Percentiles rank a stretch among this genome's conserved stretches.
These are phyloP conservation scores for Myotis planiceps DNA, from an alignment of 2,797 vertebrate genomes.

Conservation along the genomic window DNA sequence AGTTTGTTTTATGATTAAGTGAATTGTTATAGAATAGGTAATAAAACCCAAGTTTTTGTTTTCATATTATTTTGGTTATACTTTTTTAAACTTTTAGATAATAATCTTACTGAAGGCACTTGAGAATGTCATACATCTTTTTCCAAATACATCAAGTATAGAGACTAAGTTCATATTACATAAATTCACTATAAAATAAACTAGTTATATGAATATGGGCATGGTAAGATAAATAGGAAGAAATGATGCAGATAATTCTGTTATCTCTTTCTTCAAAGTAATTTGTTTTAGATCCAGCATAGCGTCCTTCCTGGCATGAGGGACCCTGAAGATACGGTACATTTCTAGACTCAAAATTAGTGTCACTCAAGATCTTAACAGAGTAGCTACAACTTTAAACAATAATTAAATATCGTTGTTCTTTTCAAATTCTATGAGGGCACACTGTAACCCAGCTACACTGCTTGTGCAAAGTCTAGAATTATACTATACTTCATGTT, in stretches of 20 bases:
- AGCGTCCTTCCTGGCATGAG: slow-evolving; percentile 21
- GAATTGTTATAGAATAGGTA: not conserved
- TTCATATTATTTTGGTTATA: not conserved
- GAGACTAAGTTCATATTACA: slow-evolving; percentile 11
- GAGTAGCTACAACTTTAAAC: slow-evolving; percentile 27
- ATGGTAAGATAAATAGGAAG: slow-evolving; percentile 24
- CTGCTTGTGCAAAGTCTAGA: not conserved
- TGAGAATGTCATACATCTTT: slow-evolving; percentile 11
- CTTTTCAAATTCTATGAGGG: not conserved
- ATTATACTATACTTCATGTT: not conserved
- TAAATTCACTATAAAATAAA: slow-evolving; percentile 25
- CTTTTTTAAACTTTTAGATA: slow-evolving; percentile 42
- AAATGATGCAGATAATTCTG: not conserved
- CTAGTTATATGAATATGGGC: not conserved
- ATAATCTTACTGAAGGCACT: slow-evolving; percentile 19
- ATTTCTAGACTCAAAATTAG: slow-evolving; percentile 27
- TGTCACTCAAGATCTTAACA: slow-evolving; percentile 1
- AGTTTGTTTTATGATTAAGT: slow-evolving; percentile 29
- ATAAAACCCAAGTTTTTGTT: slow-evolving; percentile 46
- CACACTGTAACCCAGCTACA: not conserved
- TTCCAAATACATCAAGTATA: slow-evolving; percentile 8
- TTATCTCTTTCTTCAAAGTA: slow-evolving; percentile 4
- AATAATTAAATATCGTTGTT: slow-evolving; percentile 29
- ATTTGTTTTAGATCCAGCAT: slow-evolving; percentile 28
- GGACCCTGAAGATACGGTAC: not conserved